Percentiles rank a stretch among this genome's conserved stretches.
These are phyloP conservation scores for Tetrapedia diversipes DNA, from an alignment of 2,888 invertebrate species.

Conservation along the genomic window DNA sequence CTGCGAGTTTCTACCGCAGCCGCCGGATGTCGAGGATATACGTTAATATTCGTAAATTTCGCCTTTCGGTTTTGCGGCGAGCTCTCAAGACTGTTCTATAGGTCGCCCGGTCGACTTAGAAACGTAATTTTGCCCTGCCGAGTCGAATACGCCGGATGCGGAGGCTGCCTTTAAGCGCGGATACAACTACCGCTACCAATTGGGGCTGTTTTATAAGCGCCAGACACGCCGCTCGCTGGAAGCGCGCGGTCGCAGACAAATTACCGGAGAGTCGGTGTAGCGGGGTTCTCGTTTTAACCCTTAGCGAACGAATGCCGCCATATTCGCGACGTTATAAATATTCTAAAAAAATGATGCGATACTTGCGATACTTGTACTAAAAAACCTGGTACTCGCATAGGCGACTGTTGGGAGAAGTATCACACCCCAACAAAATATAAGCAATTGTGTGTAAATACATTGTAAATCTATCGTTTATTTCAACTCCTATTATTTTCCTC, in stretches of 20 bases:
- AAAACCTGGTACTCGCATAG: no score
- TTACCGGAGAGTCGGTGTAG: background rate
- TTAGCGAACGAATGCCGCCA: no score
- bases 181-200: constrained; percentile 20
- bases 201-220: constrained; percentile 20
- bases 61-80: constrained; percentile 31
- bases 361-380: no score
- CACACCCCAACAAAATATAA: no score
- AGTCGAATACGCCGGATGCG: constrained; percentile 24
- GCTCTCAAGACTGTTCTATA: constrained; percentile 1
- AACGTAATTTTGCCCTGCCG: constrained; percentile 35
- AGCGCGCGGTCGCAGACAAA: background rate
- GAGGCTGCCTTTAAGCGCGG: constrained; percentile 12
- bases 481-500: no score
- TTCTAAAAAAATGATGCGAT: no score
- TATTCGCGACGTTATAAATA: no score
- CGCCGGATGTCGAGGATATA: constrained; percentile 12
- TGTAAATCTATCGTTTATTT: no score
- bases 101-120: constrained; percentile 20
- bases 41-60: constrained; percentile 44
- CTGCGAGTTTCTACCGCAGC: constrained; percentile 25
- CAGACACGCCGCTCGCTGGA: background rate
- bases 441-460: no score
- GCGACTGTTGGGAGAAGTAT: no score
- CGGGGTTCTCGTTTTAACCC: background rate